phyloP scores from a whole-genome alignment of 2,888 invertebrate genomes.

The Timandra comae region DNA sequence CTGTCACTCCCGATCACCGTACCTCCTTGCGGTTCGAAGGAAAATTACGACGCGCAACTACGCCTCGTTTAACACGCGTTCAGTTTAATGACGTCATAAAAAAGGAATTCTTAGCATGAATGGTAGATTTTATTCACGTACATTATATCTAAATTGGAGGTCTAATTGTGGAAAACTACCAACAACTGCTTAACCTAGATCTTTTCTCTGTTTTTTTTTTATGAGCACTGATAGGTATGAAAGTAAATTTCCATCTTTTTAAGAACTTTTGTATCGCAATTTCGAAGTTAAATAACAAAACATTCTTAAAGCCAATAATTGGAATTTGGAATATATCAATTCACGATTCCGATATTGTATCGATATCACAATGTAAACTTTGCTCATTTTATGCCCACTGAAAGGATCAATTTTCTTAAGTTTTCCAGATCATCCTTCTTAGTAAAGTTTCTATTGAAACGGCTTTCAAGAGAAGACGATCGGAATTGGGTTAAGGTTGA shows the following conservation, averaged over 20 bases:
- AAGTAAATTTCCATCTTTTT: no score
- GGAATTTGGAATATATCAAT: no score
- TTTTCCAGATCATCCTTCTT: constrained; percentile 28
- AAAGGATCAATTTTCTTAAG: constrained; percentile 34
- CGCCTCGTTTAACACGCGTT: constrained; percentile 48
- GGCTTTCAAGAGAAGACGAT: constrained; percentile 7
- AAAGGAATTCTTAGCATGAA: constrained; percentile 31
- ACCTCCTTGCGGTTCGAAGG: constrained; percentile 39
- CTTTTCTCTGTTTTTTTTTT: no score
- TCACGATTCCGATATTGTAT: constrained; percentile 4
- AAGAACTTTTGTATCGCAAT: no score
- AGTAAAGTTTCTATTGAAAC: constrained; percentile 13
- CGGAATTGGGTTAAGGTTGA: constrained; percentile 16
- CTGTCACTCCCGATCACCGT: constrained; percentile 41
- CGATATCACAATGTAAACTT: constrained; percentile 32
- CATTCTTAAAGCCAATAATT: no score
- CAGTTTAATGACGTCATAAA: constrained; percentile 48
- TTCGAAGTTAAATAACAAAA: no score
- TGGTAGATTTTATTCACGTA: constrained; percentile 27
- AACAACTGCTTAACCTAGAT: no score
- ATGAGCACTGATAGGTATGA: no score
- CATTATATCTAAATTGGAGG: no score
- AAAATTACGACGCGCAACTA: constrained; percentile 46
- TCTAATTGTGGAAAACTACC: no score
- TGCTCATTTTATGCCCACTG: constrained; percentile 33